Evolutionary conservation across 2,797 vertebrate species (phyloP), one percentile per base, ranked within the genome.

Genomic region (Lacerta viridis): DNA sequence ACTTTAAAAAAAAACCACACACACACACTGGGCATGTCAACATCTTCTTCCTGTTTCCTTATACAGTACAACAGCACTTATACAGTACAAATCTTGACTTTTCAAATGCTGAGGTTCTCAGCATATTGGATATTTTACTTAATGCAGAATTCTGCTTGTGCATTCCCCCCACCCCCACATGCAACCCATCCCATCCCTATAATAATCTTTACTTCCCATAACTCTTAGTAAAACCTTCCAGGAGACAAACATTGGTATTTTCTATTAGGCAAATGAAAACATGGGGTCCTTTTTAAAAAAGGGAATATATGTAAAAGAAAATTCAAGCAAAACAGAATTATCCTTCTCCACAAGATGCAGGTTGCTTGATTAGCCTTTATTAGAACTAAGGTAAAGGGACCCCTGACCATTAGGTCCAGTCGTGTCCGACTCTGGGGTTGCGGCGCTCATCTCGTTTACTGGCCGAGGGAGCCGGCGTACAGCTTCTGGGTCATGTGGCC

Each of bases 211-310:
- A 43, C 50, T 64, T 50, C 13, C 8, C 7, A 27, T 17, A 20
- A 27, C 13, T 59, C 59, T 0, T 64, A 23, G 0, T 76, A 64
- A 17, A 7, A 36, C 29, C 0, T 1, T 33, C 18, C 0, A 50
- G 66, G 71, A 23, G 41, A 55, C 59, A 80, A 55, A 86, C 36
- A 23, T 25, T 33, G 27, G 8, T 33, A 39, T 39, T 29, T 6
- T 4, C 41, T 25, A 68, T 20, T 17, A 36, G 76, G 8, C 17
- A 80, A 79, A n/a, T 8, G 23, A 80, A 72, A 59, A 41, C 11
- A 50, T 29, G 6, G 13, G 8, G 36, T 23, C 79, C 23, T 39
- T 71, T 43, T 55, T 23, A 7, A 20, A 61, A 64, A 64, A 64
- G 61, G 61, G 17, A 64, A 64, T 6, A 55, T 69, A 69, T 29